Percentiles rank a stretch among this genome's conserved stretches.
These are phyloP conservation scores for Rhipidura dahli DNA, from an alignment of 2,113 vertebrate species.

Conservation along the genomic window DNA sequence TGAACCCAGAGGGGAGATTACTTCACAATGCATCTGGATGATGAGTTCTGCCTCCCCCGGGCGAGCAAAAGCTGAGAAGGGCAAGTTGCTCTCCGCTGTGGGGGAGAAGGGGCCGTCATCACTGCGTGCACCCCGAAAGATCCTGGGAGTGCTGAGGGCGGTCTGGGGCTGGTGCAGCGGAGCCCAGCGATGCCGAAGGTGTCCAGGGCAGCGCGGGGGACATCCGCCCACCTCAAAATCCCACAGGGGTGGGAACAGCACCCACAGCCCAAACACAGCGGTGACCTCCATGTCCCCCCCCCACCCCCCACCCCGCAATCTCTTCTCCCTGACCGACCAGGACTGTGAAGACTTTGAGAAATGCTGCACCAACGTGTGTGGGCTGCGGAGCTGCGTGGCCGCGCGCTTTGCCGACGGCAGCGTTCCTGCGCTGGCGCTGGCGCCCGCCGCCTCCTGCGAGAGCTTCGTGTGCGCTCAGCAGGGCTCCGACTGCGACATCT, in stretches of 20 bases:
- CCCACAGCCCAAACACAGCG: rapidly evolving
- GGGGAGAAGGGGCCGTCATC: not conserved
- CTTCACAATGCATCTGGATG: not conserved
- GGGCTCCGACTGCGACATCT: constrained; percentile 91
- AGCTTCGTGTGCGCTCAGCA: constrained; percentile 90
- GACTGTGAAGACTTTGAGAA: constrained; percentile 90
- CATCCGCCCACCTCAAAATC: not conserved
- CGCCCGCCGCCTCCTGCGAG: constrained; percentile 76
- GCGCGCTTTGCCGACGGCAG: constrained; percentile 85
- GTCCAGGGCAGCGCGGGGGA: rapidly evolving
- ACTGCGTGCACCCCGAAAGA: not conserved
- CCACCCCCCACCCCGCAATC: no score
- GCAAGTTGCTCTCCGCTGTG: not conserved
- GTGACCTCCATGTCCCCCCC: not conserved
- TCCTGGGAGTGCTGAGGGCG: no score
- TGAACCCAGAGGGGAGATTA: not conserved
- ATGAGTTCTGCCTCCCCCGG: not conserved
- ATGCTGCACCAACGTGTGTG: constrained; percentile 96
- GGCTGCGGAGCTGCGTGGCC: constrained; percentile 91
- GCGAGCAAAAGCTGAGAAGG: not conserved
- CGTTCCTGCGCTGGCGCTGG: constrained; percentile 31
- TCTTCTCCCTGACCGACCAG: constrained; percentile 52
- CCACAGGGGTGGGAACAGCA: not conserved
- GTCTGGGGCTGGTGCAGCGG: not conserved
- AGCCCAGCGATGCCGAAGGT: not conserved